Evolutionary conservation across 1,140 invertebrate species (phyloP).

Genomic region (Sipha flava): DNA sequence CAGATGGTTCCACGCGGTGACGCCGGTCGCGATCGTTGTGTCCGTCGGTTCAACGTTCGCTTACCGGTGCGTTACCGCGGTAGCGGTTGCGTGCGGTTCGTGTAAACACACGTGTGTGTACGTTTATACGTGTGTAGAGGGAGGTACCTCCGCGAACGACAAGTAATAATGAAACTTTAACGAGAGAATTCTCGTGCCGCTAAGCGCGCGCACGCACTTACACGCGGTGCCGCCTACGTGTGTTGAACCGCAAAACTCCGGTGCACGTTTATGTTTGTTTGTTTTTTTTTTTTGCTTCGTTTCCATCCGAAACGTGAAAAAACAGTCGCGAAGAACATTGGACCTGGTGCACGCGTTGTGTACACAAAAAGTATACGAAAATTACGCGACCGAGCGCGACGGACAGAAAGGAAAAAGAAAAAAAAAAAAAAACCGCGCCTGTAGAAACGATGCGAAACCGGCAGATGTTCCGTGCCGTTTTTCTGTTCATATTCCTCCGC

Average conservation of each 20-base stretch:
- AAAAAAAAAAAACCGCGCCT: neutral
- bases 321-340: neutral
- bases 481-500: slow-evolving; percentile 12
- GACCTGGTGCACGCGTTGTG: too few species aligned
- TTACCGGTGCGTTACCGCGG: slow-evolving; percentile 8
- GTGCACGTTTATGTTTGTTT: neutral
- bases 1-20: neutral
- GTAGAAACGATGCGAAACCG: slow-evolving; percentile 4
- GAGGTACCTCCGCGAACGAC: neutral
- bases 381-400: neutral
- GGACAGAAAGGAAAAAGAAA: neutral
- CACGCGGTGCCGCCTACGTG: neutral
- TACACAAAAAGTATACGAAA: too few species aligned
- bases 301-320: slow-evolving; percentile 7
- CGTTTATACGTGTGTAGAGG: neutral
- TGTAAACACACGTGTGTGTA: neutral
- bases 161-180: slow-evolving; percentile 13
- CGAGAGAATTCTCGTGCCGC: neutral
- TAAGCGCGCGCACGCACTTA: neutral
- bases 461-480: slow-evolving; percentile 16
- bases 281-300: neutral
- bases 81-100: too few species aligned
- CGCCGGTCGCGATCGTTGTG: neutral
- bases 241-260: slow-evolving; percentile 11
- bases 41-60: slow-evolving; percentile 26